Evolutionary conservation across 2,113 vertebrate genomes (phyloP).

Genomic region (Murina feae): DNA sequence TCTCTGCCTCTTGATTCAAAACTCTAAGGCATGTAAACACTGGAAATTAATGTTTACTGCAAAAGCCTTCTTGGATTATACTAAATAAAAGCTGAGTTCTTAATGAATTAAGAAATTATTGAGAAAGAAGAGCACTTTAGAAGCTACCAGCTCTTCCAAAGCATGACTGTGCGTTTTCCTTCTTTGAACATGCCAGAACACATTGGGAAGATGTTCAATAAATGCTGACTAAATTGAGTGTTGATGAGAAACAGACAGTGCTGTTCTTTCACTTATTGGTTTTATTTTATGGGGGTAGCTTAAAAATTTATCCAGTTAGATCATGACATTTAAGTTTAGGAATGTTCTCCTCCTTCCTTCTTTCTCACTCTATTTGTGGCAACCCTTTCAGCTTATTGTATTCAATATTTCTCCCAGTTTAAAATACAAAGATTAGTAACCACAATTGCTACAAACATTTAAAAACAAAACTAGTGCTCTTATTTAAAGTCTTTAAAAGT

Average conservation of each 20-base stretch:
- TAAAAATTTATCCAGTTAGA: slow-evolving; percentile 29
- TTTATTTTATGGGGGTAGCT: slow-evolving; percentile 1
- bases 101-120: neutral
- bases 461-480: neutral
- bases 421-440: neutral
- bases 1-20: slow-evolving; percentile 5
- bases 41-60: slow-evolving; percentile 29
- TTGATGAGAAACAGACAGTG: slow-evolving; percentile 39
- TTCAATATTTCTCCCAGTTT: neutral
- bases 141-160: neutral
- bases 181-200: neutral
- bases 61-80: neutral
- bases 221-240: neutral
- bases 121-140: neutral
- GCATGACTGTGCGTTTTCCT: neutral
- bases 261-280: neutral
- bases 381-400: neutral
- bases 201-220: neutral
- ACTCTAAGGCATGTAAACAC: neutral
- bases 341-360: slow-evolving; percentile 31
- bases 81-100: neutral
- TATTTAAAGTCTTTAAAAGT: neutral
- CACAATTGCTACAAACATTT: neutral
- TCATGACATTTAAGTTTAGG: slow-evolving; percentile 36
- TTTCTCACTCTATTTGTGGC: neutral